A percentile compares a stretch with the other conserved stretches of the same genome.
These are phyloP conservation scores for Netelia melanura DNA, from an alignment of 2,888 invertebrate genomes.

Conservation along the genomic window DNA sequence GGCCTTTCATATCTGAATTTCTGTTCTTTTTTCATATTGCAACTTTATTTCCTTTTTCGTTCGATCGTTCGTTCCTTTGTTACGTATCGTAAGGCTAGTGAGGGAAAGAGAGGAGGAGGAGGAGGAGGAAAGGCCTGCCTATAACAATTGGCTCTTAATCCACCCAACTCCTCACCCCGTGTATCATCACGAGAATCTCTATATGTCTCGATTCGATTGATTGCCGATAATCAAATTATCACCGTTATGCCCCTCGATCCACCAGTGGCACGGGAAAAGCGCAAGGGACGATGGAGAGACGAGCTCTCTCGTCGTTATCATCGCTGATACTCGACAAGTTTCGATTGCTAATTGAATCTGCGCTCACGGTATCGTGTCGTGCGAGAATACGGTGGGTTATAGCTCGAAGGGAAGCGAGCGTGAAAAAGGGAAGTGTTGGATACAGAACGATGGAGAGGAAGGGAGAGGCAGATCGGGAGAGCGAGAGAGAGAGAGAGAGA, in stretches of 20 bases:
- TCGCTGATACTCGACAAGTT: constrained; percentile 63
- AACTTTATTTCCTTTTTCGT: constrained; percentile 23
- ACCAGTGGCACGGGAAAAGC: constrained; percentile 31
- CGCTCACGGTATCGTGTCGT: constrained; percentile 4
- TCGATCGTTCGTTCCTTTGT: constrained; percentile 38
- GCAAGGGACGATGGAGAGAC: not conserved
- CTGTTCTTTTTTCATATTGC: constrained; percentile 27
- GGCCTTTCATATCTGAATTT: not conserved
- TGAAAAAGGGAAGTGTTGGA: constrained; percentile 9
- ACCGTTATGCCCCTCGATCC: constrained; percentile 56
- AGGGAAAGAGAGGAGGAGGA: too few relatives aligned
- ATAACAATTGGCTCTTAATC: constrained; percentile 30
- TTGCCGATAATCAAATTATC: constrained; percentile 78
- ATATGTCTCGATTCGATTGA: constrained; percentile 72
- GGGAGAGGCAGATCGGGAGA: not conserved
- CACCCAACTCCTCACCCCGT: constrained; percentile 22
- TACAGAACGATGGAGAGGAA: constrained; percentile 8
- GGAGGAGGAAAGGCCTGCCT: not conserved
- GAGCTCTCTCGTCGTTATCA: constrained; percentile 32
- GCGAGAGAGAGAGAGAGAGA: not conserved
- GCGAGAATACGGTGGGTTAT: not conserved
- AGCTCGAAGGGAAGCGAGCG: not conserved
- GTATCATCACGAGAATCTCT: constrained; percentile 33
- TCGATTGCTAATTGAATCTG: constrained; percentile 76
- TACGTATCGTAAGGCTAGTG: constrained; percentile 1